Evolutionary conservation across 2,113 vertebrate genomes (phyloP).

Genomic region (Butorides virescens): DNA sequence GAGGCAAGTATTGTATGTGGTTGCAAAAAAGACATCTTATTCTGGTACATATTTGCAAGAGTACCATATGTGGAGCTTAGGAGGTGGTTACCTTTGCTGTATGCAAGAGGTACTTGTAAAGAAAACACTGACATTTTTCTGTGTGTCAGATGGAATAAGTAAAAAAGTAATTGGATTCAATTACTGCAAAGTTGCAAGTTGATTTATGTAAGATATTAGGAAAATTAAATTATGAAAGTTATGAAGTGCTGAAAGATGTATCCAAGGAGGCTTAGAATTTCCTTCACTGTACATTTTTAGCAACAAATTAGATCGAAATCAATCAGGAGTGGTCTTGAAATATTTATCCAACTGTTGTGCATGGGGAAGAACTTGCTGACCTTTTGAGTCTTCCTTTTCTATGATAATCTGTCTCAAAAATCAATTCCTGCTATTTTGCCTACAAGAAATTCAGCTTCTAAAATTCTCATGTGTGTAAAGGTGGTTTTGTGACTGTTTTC

Average conservation of each 20-base stretch:
- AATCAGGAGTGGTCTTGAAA: conserved; percentile 12
- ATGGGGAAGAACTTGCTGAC: conserved; percentile 47
- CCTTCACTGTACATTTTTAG: conserved; percentile 30
- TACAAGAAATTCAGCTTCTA: background rate
- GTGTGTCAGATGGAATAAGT: background rate
- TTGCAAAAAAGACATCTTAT: background rate
- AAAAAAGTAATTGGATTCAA: background rate
- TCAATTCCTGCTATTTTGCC: conserved; percentile 12
- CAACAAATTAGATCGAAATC: conserved; percentile 47
- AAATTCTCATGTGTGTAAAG: background rate
- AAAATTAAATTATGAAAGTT: background rate
- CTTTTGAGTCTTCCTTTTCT: conserved; percentile 7
- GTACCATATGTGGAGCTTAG: background rate
- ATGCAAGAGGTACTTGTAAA: background rate
- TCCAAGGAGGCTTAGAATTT: conserved; percentile 19
- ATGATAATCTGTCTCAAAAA: conserved; percentile 24
- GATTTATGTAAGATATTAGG: background rate
- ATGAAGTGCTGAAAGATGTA: background rate
- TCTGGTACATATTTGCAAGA: background rate
- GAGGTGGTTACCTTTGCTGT: background rate
- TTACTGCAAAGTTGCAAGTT: background rate
- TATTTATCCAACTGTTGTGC: conserved; percentile 47
- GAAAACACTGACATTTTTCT: background rate
- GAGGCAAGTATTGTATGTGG: background rate
- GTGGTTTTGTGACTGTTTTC: background rate